phyloP scores from a whole-genome alignment of 1,140 invertebrate species.

The Hycleus cichorii region DNA sequence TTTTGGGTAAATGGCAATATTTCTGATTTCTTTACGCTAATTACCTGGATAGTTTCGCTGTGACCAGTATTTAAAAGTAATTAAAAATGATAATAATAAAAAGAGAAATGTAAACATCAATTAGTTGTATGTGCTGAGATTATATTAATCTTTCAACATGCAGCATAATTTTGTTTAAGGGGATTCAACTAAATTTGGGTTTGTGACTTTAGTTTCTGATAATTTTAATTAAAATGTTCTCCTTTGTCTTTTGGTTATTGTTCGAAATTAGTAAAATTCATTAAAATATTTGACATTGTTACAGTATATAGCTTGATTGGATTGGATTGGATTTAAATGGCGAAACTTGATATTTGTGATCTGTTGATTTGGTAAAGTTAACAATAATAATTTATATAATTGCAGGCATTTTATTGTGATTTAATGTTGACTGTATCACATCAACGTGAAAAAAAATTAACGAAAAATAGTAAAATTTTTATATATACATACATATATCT shows the following conservation, averaged over 20 bases:
- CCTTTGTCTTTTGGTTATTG: constrained; percentile 3
- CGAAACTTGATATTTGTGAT: constrained; percentile 12
- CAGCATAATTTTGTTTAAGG: neutral
- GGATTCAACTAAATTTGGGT: constrained; percentile 7
- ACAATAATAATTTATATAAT: constrained; percentile 4
- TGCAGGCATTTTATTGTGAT: neutral
- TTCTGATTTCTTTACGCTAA: constrained; percentile 47
- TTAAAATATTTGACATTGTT: constrained; percentile 11
- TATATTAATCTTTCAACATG: constrained; percentile 1
- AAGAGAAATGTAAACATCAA: too few relatives aligned
- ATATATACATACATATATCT: too few relatives aligned
- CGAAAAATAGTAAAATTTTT: too few relatives aligned
- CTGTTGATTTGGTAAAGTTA: constrained; percentile 13
- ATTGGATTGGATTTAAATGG: constrained; percentile 11
- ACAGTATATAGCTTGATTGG: neutral
- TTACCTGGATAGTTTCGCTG: too few relatives aligned
- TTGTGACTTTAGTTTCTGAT: neutral
- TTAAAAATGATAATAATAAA: too few relatives aligned
- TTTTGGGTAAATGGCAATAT: constrained; percentile 82
- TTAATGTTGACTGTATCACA: constrained; percentile 12
- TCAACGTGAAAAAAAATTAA: neutral
- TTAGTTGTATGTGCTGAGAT: too few relatives aligned
- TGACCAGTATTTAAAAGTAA: too few relatives aligned
- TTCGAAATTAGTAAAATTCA: neutral
- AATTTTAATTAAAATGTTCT: constrained; percentile 2